Percentiles rank a stretch among this genome's conserved stretches.
Conservation (phyloP, 2,888 invertebrate species). For the Dicycla oo region DNA sequence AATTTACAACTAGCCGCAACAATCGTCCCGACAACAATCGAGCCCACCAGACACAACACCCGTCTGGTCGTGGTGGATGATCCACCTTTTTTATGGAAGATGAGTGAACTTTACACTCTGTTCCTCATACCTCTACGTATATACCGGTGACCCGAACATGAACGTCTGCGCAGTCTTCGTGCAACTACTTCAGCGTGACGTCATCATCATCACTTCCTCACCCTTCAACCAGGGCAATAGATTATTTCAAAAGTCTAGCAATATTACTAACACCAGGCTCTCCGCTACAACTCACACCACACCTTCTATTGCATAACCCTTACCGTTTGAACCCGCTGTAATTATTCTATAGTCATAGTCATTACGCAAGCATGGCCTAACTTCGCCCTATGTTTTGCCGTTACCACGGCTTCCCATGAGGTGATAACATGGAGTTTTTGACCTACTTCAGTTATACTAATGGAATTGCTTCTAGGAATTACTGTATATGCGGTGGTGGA, state of each 20-base stretch:
- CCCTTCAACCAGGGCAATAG: too few relatives aligned
- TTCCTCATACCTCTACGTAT: too few relatives aligned
- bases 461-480: constrained; percentile 40
- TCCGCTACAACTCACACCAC: constrained; percentile 61
- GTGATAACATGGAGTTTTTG: constrained; percentile 51
- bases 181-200: too few relatives aligned
- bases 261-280: not conserved
- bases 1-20: too few relatives aligned
- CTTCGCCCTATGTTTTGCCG: constrained; percentile 50
- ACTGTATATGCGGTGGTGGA: constrained; percentile 2
- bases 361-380: constrained; percentile 65
- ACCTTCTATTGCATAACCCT: constrained; percentile 73
- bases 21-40: too few relatives aligned
- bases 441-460: constrained; percentile 52
- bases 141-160: too few relatives aligned
- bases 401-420: constrained; percentile 42
- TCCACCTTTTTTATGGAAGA: too few relatives aligned
- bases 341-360: constrained; percentile 69
- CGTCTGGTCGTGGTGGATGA: too few relatives aligned
- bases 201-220: too few relatives aligned
- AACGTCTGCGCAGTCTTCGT: too few relatives aligned
- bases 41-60: too few relatives aligned
- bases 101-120: too few relatives aligned
- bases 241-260: not conserved
- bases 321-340: constrained; percentile 72